Evolutionary conservation across 2,797 vertebrate genomes (phyloP).

Genomic region (Anisognathus igniventris): DNA sequence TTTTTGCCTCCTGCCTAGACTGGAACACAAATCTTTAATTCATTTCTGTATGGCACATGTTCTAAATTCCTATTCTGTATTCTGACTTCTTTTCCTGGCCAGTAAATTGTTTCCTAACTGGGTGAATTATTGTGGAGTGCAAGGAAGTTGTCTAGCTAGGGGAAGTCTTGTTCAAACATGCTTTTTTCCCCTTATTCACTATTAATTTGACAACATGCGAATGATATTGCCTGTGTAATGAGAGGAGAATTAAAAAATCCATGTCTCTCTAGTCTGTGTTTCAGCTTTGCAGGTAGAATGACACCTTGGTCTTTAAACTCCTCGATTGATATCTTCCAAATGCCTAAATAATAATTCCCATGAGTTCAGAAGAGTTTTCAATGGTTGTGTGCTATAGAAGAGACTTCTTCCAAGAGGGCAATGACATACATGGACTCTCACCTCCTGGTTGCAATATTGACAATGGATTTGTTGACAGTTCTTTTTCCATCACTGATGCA

Average conservation of each 20-base stretch:
- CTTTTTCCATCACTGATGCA: background rate
- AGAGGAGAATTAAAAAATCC: background rate
- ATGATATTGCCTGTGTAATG: background rate
- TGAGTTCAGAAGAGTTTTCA: background rate
- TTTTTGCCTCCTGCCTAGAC: background rate
- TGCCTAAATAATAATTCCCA: background rate
- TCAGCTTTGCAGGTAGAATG: background rate
- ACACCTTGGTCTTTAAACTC: background rate
- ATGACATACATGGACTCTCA: accelerated
- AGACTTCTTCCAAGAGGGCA: background rate
- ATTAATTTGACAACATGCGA: background rate
- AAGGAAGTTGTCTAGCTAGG: background rate
- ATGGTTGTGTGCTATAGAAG: background rate
- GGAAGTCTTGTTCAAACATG: background rate
- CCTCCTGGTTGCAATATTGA: background rate
- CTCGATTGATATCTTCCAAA: accelerated
- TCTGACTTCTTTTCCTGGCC: background rate
- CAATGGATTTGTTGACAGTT: background rate
- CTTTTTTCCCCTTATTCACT: background rate
- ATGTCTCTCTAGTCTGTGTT: background rate
- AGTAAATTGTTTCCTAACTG: background rate
- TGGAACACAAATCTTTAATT: background rate
- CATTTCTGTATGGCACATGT: background rate
- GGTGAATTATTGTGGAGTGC: background rate
- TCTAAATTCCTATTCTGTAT: background rate